A percentile compares a stretch with the other conserved stretches of the same genome.
Evolutionary conservation across 2,888 invertebrate genomes (phyloP).

Genomic region (Campoletis raptor): DNA sequence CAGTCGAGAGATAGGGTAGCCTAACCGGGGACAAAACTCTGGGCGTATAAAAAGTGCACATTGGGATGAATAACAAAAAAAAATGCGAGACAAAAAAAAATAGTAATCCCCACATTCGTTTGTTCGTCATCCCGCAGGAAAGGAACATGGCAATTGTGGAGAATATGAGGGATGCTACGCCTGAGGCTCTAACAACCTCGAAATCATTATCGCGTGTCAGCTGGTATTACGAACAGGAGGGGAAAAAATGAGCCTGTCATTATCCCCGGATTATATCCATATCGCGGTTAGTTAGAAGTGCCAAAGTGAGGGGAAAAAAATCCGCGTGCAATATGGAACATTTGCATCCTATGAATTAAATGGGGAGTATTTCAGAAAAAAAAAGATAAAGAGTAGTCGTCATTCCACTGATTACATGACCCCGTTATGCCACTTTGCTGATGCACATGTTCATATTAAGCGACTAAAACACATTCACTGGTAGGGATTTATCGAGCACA

Average conservation of each 20-base stretch:
- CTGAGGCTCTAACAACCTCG: constrained; percentile 41
- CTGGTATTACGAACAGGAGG: constrained; percentile 70
- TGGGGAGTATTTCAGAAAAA: constrained; percentile 60
- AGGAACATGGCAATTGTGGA: constrained; percentile 11
- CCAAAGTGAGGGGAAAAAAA: constrained; percentile 40
- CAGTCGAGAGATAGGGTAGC: not conserved
- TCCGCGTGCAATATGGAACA: constrained; percentile 32
- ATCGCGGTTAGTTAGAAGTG: constrained; percentile 60
- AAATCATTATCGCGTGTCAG: constrained; percentile 73
- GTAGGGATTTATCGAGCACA: constrained; percentile 65
- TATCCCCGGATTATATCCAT: constrained; percentile 76
- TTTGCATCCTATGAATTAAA: constrained; percentile 43
- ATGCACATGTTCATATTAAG: constrained; percentile 13
- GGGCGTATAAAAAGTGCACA: not conserved
- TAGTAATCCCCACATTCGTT: constrained; percentile 37
- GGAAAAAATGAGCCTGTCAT: constrained; percentile 77
- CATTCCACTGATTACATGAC: constrained; percentile 1
- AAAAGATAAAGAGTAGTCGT: not conserved
- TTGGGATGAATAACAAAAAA: constrained; percentile 8
- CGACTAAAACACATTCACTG: constrained; percentile 39
- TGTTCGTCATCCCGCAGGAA: constrained; percentile 4
- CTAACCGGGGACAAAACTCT: constrained; percentile 3
- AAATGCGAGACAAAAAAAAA: not conserved
- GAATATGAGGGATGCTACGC: constrained; percentile 35
- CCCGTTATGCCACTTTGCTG: constrained; percentile 33